Percentiles rank a stretch among this genome's conserved stretches.
Conservation (phyloP, 2,797 vertebrate genomes). For the Alosa sapidissima region DNA sequence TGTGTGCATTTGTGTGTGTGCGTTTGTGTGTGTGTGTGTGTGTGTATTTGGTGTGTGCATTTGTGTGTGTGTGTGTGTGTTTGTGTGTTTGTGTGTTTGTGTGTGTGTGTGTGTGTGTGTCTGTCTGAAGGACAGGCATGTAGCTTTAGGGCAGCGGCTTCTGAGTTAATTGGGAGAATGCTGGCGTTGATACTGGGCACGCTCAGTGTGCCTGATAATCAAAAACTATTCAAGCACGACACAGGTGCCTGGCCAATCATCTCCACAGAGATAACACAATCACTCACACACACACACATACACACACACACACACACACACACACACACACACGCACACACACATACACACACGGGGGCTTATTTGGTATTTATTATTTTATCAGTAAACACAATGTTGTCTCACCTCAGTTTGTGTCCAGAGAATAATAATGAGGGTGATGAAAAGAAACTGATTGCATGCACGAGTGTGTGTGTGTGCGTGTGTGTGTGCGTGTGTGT, state of each 20-base stretch:
- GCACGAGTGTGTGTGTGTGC: slow-evolving; percentile 39
- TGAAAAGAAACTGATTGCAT: slow-evolving; percentile 33
- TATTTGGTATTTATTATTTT: slow-evolving; percentile 47
- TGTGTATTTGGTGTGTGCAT: no score
- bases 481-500: slow-evolving; percentile 39
- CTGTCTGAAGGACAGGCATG: slow-evolving; percentile 10
- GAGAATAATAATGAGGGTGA: slow-evolving; percentile 42
- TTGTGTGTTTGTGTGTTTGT: slow-evolving; percentile 15
- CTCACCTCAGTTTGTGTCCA: slow-evolving; percentile 28
- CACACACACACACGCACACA: background rate
- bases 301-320: slow-evolving; percentile 27
- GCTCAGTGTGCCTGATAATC: slow-evolving; percentile 45
- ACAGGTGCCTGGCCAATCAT: slow-evolving; percentile 40
- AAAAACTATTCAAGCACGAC: slow-evolving; percentile 46
- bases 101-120: slow-evolving; percentile 12
- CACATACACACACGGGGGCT: slow-evolving; percentile 28
- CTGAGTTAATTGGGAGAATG: slow-evolving; percentile 49
- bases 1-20: slow-evolving; percentile 9
- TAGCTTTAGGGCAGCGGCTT: slow-evolving; percentile 40
- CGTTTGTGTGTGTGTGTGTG: background rate
- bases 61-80: slow-evolving; percentile 28
- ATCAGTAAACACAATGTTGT: slow-evolving; percentile 39
- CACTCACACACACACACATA: slow-evolving; percentile 35
- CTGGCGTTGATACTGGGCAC: slow-evolving; percentile 35
- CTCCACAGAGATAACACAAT: slow-evolving; percentile 31